Base-by-base conservation (phyloP, 2,888 invertebrate genomes). In the Lutraria lutraria region DNA sequence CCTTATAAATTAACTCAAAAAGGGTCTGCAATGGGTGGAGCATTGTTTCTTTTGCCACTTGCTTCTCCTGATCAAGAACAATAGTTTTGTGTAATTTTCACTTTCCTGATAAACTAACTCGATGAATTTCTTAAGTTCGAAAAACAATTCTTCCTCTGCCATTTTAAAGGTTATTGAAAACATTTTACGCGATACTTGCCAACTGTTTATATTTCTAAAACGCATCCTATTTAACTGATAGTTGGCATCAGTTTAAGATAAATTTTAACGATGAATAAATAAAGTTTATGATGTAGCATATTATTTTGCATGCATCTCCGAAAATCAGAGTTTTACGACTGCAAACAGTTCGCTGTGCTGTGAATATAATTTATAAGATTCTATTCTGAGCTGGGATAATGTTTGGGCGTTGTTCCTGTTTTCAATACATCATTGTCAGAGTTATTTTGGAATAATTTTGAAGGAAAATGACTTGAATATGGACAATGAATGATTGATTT, bases 401-500 rank as follows among this genome's bases (percentile, higher is more conserved):
- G 76, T 76, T 76, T 76, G 76, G 76, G 76, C 76, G 76, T 76
- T 76, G 76, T 76, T 76, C 76, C 76, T 76, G 13, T 31, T 76
- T 76, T 68, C 63, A 76, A 76, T 76, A 76, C 25, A 76, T 76
- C 76, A 76, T 76, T 76, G 76, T 76, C 76, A 76, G 76, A 19
- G 76, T 34, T 76, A 34, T 76, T 76, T 76, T 76, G 21, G 76
- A 76, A 76, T 31, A 31, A 19, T 76, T 76, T 31, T 29, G 25
- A 34, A 34, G 34, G 76, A 76, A 76, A 31, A 31, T 76, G 31
- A 0, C 76, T 25, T 76, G 31, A 76, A 34, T 34, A 76, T 13
- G 76, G 34, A 76, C 76, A 76, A 76, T 31, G 76, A 76, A 76
- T 76, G 76, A 76, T 76, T 76, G 76, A 76, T 76, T 76, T 34